These are phyloP conservation scores for Leucoptera coffeella DNA, from an alignment of 2,888 invertebrate species.

Conservation along the genomic window DNA sequence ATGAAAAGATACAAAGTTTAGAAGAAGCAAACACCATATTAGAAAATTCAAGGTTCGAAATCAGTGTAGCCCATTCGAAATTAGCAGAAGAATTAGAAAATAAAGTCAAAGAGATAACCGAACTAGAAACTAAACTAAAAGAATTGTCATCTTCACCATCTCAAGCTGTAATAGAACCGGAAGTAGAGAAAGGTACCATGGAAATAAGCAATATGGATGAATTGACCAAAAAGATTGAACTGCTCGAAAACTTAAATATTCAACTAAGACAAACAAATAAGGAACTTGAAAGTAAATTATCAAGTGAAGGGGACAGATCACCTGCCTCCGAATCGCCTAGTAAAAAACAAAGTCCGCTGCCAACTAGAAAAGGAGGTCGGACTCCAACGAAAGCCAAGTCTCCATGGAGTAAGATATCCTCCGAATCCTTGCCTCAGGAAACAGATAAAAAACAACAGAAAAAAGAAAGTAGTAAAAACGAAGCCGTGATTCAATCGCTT, in stretches of 20 bases:
- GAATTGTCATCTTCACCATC: slow-evolving; percentile 11
- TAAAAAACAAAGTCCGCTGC: slow-evolving; percentile 30
- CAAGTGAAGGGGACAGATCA: slow-evolving; percentile 20
- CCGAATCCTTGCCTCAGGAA: slow-evolving; percentile 28
- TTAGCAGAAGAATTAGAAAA: slow-evolving; percentile 45
- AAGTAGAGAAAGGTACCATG: slow-evolving; percentile 54
- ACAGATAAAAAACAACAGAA: slow-evolving; percentile 27
- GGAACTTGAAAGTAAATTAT: slow-evolving; percentile 46
- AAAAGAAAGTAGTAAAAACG: slow-evolving; percentile 25
- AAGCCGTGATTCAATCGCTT: slow-evolving; percentile 32
- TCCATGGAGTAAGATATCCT: slow-evolving; percentile 35
- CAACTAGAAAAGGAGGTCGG: slow-evolving; percentile 31
- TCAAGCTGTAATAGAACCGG: slow-evolving; percentile 27
- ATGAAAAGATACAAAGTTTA: slow-evolving; percentile 46
- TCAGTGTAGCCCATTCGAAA: slow-evolving; percentile 48
- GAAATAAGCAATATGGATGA: slow-evolving; percentile 37
- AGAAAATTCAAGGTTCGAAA: slow-evolving; percentile 38
- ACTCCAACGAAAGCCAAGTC: slow-evolving; percentile 34
- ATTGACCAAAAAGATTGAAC: slow-evolving; percentile 41
- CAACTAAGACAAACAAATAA: slow-evolving; percentile 47
- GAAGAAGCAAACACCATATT: slow-evolving; percentile 50
- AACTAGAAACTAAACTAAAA: slow-evolving; percentile 24
- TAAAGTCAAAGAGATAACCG: slow-evolving; percentile 31
- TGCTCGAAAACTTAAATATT: slow-evolving; percentile 43
- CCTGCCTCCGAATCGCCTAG: slow-evolving; percentile 14